phyloP scores from a whole-genome alignment of 1,140 invertebrate species.

The Drosophila malerkotliana region DNA sequence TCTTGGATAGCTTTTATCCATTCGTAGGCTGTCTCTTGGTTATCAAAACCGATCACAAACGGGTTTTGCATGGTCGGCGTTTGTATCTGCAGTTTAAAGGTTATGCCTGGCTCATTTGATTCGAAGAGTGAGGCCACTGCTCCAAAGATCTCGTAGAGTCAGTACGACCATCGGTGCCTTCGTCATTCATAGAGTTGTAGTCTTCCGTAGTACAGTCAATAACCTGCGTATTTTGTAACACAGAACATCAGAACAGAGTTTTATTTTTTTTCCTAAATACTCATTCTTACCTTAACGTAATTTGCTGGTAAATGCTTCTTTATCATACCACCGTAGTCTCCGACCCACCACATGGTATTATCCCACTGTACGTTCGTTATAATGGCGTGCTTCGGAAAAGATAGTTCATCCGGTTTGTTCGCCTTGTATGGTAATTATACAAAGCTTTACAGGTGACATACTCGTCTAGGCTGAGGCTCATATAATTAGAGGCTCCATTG shows the following conservation, averaged over 20 bases:
- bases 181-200: constrained; percentile 86
- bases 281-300: constrained; percentile 90
- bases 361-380: constrained; percentile 96
- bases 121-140: constrained; percentile 89
- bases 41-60: constrained; percentile 90
- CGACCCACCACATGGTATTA: constrained; percentile 95
- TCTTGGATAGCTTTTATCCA: constrained; percentile 95
- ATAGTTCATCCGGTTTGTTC: constrained; percentile 94
- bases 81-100: constrained; percentile 91
- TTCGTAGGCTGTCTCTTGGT: constrained; percentile 91
- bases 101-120: constrained; percentile 85
- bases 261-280: background rate
- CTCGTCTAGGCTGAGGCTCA: constrained; percentile 88
- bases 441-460: constrained; percentile 87
- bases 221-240: constrained; percentile 40
- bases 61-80: constrained; percentile 89
- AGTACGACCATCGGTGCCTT: constrained; percentile 77
- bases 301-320: constrained; percentile 97
- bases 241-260: background rate
- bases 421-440: constrained; percentile 96
- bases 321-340: constrained; percentile 96
- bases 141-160: constrained; percentile 90
- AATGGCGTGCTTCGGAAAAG: constrained; percentile 96
- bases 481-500: constrained; percentile 93
- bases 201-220: constrained; percentile 86